Base-by-base conservation (phyloP, 2,113 vertebrate species). In the Turdus rufiventris region DNA sequence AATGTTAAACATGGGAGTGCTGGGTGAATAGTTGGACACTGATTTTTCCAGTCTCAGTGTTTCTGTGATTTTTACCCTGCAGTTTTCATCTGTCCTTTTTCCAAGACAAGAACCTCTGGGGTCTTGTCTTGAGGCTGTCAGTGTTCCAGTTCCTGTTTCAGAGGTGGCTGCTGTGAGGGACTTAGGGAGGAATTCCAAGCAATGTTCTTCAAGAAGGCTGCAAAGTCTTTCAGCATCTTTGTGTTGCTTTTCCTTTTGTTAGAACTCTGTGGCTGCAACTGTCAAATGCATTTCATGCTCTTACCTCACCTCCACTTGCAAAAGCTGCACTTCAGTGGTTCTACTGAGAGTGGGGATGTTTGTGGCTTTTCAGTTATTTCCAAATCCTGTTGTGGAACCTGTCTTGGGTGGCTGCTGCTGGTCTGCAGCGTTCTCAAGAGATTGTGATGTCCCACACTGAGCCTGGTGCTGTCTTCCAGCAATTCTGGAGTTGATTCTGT, bases 321-420 rank as follows among this genome's bases (percentile, higher is more conserved):
- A 83, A 85, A 90, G 67, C 62, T 61, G 8, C 54, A 34, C 66
- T 81, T 76, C 24, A 42, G 62, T 83, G 12, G 4, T 29, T 90
- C 68, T 50, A 26, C 42, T 42, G 42, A 42, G 36, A 36, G 53
- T 11, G 14, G 34, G 48, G 73, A 53, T 61, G 79, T 73, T 16
- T 92, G 88, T 88, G 95, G 96, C 88, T 96, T 91, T 95, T 87
- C 65, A 74, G 88, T 92, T 95, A 93, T 83, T 95, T 88, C 82
- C 34, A 70, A 83, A 85, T 13, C 19, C 58, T 21, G 19, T 29
- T 76, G 54, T 68, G 61, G 74, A 58, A 43, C 58, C 45, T 83
- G 85, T 58, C 47, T 18, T 29, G 43, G 31, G 25, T 83, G 80
- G 57, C 8, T 1, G 13, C 62, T 72, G 40, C 29, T 43, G 48